A percentile compares a stretch with the other conserved stretches of the same genome.
These are phyloP conservation scores for Ennomos quercinarius DNA, from an alignment of 2,888 invertebrate genomes.

Conservation along the genomic window DNA sequence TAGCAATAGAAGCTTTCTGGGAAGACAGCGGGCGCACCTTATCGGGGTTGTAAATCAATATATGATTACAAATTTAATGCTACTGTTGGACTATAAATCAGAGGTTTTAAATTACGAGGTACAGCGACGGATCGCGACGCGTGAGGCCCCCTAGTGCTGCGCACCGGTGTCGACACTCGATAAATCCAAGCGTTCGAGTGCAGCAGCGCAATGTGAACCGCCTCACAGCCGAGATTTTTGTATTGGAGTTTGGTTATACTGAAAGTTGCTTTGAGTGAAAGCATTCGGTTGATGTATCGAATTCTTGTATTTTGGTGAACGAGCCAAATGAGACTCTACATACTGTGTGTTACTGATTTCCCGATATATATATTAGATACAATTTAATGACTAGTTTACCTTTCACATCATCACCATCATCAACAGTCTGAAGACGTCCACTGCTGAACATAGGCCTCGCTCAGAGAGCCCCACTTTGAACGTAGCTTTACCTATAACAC, in stretches of 20 bases:
- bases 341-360: no score
- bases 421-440: no score
- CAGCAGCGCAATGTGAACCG: constrained; percentile 29
- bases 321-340: no score
- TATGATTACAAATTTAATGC: constrained; percentile 86
- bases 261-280: background rate
- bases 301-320: no score
- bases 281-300: no score
- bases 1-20: constrained; percentile 70
- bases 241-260: constrained; percentile 16
- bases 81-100: constrained; percentile 85
- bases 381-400: background rate
- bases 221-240: constrained; percentile 38
- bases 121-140: constrained; percentile 79
- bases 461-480: no score
- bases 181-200: constrained; percentile 55
- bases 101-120: constrained; percentile 83
- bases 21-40: constrained; percentile 79
- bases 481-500: no score
- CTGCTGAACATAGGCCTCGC: no score
- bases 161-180: constrained; percentile 79
- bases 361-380: background rate
- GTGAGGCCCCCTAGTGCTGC: constrained; percentile 84
- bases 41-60: constrained; percentile 84
- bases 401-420: no score